Evolutionary conservation across 2,888 invertebrate species (phyloP), one percentile per base, ranked within the genome.

Genomic region (Sarcophaga carnaria): DNA sequence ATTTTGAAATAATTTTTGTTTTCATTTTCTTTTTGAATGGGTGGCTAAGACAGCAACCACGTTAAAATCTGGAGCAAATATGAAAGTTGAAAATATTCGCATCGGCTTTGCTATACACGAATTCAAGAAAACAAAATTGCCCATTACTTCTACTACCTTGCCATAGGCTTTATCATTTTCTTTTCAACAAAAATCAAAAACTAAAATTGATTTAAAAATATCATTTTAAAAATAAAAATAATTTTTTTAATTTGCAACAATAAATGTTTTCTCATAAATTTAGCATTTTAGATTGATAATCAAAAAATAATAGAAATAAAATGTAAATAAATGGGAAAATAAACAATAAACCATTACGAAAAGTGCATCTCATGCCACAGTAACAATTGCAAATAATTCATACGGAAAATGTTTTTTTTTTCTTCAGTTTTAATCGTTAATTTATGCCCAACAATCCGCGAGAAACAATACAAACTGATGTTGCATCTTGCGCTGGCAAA

Each of bases 31-130:
- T 14, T 54, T 54, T 54, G 14, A 14, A 54, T 54, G 17, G 17
- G 17, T 54, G 54, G 14, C 17, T 54, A 54, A 17, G 54, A 17
- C 12, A 17, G 54, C 17, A 54, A 83, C 78, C 72, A 67, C 14
- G 84, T 85, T 80, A 67, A 76, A 84, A 85, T 76, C 76, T 85
- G 54, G 84, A 85, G 84, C 84, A 85, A 80, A 85, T 71, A 85
- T 85, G 84, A 85, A 85, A 85, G 84, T 80, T 80, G 64, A 84
- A 84, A 79, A 84, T 14, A 37, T 37, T 37, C 37, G 37, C 54
- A 79, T 75, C 59, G 72, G 64, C 64, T 76, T 76, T 45, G 74
- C 64, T 59, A 79, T 8, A 60, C 22, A 47, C 17, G 22, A 49
- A 10, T 20, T 20, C 17, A 70, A 72, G 54, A 27, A 63, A 64